Evolutionary conservation across 2,113 vertebrate genomes (phyloP), one percentile per base, ranked within the genome.

Genomic region (Cyanoliseus patagonus): DNA sequence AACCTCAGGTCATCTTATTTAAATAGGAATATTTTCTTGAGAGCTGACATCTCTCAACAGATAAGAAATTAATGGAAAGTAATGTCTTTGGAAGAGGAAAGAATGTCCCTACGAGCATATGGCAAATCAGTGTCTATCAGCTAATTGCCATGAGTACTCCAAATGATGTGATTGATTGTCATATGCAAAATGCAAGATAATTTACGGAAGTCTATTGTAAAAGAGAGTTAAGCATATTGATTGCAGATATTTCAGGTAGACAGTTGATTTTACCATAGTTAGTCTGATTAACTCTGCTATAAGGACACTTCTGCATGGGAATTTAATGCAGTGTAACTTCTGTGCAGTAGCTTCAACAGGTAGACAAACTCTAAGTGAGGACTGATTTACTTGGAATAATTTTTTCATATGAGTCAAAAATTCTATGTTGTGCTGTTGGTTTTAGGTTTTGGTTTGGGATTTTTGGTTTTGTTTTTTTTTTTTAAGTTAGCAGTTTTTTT

Each of bases 351-450:
- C 7, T 91, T 6, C 11, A 11, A 81, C 7, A 31, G 13, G 8
- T 15, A 81, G 16, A 37, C 4, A 53, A 74, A 4, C 4, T 66
- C 3, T 62, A 20, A 37, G 24, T 66, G 8, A 4, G 3, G 2
- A 67, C 5, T 25, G 6, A 37, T 51, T 75, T 76, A 51, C 6
- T 15, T 8, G 0, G 1, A 31, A 37, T 42, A 49, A 33, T 62
- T 17, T 30, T 86, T 78, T 30, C 2, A 20, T 39, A 33, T 53
- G 49, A 42, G 3, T 23, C 4, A 9, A 52, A 52, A 83, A 73
- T 59, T 59, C 3, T 59, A 10, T 47, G 4, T 33, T 24, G 12
- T 15, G 11, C 37, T 25, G 46, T 11, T 5, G 0, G 2, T 4
- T 23, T 27, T 27, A 30, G 55, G 8, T 22, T 55, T 77, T 47